phyloP scores from a whole-genome alignment of 1,140 invertebrate species.

The Zaprionus taronus region DNA sequence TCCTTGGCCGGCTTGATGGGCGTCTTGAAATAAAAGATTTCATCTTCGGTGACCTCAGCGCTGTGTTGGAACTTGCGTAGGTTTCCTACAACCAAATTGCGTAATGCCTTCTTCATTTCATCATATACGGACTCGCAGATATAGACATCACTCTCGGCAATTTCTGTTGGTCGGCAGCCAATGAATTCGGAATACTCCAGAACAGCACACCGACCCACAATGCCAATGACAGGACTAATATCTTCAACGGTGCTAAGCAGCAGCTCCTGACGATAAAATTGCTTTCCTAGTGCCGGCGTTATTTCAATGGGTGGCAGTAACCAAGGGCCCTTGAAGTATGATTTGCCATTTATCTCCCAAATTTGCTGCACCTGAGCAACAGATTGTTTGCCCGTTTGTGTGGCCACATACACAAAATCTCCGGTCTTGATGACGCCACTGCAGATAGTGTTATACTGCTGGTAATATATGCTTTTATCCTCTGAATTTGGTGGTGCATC shows the following conservation, averaged over 20 bases:
- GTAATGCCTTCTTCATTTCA: constrained; percentile 92
- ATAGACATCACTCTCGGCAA: constrained; percentile 95
- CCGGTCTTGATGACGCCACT: constrained; percentile 94
- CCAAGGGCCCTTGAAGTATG: constrained; percentile 97
- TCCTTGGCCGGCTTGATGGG: constrained; percentile 88
- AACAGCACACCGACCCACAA: constrained; percentile 96
- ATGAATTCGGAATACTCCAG: constrained; percentile 96
- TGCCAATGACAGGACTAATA: constrained; percentile 94
- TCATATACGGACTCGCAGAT: constrained; percentile 97
- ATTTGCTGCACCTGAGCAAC: constrained; percentile 97
- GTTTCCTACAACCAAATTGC: constrained; percentile 90
- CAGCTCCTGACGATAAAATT: constrained; percentile 97
- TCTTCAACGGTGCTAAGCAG: constrained; percentile 96
- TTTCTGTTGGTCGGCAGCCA: constrained; percentile 96
- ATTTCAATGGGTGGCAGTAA: constrained; percentile 95
- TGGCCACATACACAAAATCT: constrained; percentile 97
- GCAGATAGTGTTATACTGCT: constrained; percentile 94
- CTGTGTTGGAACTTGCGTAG: constrained; percentile 94
- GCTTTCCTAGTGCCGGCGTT: constrained; percentile 85
- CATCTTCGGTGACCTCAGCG: constrained; percentile 94
- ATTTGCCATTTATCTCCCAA: constrained; percentile 95
- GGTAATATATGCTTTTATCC: constrained; percentile 93
- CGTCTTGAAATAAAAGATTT: constrained; percentile 95
- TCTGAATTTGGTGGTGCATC: constrained; percentile 86
- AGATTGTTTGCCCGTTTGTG: constrained; percentile 92